Conservation (phyloP, 1,140 invertebrate genomes). For the Drosophila navojoa region DNA sequence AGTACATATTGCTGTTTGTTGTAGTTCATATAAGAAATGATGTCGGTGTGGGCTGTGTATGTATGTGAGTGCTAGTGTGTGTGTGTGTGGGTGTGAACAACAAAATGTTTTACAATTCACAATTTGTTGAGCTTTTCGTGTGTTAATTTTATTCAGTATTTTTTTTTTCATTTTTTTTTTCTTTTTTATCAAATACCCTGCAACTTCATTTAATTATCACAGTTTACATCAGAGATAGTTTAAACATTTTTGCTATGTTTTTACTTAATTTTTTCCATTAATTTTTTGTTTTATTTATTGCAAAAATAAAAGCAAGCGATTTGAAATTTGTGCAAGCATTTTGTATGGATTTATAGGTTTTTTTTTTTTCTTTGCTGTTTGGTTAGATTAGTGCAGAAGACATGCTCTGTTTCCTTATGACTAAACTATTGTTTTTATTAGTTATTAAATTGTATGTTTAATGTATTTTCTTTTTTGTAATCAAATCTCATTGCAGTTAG, state of each 20-base stretch:
- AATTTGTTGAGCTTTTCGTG: conserved; percentile 62
- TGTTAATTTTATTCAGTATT: conserved; percentile 40
- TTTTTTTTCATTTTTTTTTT: conserved; percentile 46
- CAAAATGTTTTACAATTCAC: conserved; percentile 48
- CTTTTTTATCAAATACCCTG: conserved; percentile 80
- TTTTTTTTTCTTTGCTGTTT: conserved; percentile 34
- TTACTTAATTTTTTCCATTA: conserved; percentile 25
- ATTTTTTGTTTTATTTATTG: conserved; percentile 33
- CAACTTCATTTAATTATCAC: conserved; percentile 84
- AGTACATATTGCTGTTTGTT: conserved; percentile 71
- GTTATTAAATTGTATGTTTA: not conserved
- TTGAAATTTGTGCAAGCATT: conserved; percentile 57
- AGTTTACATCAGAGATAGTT: conserved; percentile 82
- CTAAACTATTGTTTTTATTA: conserved; percentile 21
- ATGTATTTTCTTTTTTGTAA: conserved; percentile 1
- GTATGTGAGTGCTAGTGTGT: conserved; percentile 37
- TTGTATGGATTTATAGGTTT: conserved; percentile 26
- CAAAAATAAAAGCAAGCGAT: conserved; percentile 62
- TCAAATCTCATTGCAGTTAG: conserved; percentile 31
- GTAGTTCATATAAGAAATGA: conserved; percentile 15
- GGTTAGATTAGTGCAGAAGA: conserved; percentile 38
- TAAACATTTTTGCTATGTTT: conserved; percentile 56
- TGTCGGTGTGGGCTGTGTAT: conserved; percentile 5
- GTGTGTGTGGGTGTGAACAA: conserved; percentile 37
- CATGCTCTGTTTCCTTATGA: conserved; percentile 32